Base-by-base conservation (phyloP, 1,140 invertebrate species). In the Drosophila ficusphila region DNA sequence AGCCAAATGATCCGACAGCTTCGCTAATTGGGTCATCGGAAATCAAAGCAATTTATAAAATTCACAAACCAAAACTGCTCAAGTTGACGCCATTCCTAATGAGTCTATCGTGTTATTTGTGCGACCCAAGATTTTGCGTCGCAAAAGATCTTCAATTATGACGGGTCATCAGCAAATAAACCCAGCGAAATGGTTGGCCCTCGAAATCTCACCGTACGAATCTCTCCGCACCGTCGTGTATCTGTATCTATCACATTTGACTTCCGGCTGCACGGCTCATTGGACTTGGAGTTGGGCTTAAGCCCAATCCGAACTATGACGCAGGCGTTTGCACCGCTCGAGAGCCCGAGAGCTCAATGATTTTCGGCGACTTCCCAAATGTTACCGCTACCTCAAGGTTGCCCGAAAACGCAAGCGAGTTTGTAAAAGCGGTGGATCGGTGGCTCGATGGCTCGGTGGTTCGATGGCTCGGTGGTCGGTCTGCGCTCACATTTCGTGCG, bases 1-100 rank as follows among this genome's bases (percentile, higher is more conserved):
- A 51, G 33, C 67, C 48, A 82, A 79, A 61, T 69, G 51, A 71
- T 76, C 56, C 56, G 39, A 41, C 39, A 67, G 39, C 58, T 48
- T 48, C 12, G n/a, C 31, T 21, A 83, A 79, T 41, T 85, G 71
- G 79, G 79, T 85, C 79, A 82, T 65, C 48, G 58, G 36, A 62
- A 77, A 49, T 47, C 58, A 64, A 68, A 49, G 41, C 58, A 53
- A 73, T 76, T 61, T 46, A 12, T 33, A 18, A 1, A 71, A 47
- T 19, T 46, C 16, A n/a, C 11, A 33, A 42, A 27, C 4, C 33
- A 25, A 65, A 57, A 25, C 60, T 46, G 27, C 56, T 57, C 71
- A 68, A 73, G 67, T 73, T 81, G 67, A 75, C 41, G 62, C 72
- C 61, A 79, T 81, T 56, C 62, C 68, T 81, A 86, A 85, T 86